Evolutionary conservation across 2,888 invertebrate species (phyloP).

Genomic region (Xestia c-nigrum): DNA sequence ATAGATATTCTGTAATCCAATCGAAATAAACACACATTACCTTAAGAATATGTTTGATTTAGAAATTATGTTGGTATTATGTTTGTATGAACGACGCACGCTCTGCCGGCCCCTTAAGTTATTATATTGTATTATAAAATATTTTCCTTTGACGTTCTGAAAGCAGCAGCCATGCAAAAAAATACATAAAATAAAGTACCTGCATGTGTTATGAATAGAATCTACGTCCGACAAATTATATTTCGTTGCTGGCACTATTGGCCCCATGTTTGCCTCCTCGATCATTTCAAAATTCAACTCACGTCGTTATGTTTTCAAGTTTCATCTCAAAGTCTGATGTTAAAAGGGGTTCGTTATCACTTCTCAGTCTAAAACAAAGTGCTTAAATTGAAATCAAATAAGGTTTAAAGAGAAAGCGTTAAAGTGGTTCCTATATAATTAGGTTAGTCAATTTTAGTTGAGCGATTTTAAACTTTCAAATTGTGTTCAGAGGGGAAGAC

Average conservation of each 20-base stretch:
- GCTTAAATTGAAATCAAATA: constrained; percentile 20
- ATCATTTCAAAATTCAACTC: constrained; percentile 3
- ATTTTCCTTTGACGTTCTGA: neutral
- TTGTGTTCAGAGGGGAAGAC: neutral
- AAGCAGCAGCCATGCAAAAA: neutral
- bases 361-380: constrained; percentile 14
- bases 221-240: neutral
- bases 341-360: neutral
- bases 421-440: constrained; percentile 14
- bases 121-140: too few relatives aligned
- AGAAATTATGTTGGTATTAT: too few relatives aligned
- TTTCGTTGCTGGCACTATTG: neutral
- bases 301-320: constrained; percentile 1
- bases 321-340: neutral
- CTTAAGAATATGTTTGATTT: too few relatives aligned
- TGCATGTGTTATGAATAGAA: neutral
- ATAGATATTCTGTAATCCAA: too few relatives aligned
- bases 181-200: neutral
- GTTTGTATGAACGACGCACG: too few relatives aligned
- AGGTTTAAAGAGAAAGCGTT: constrained; percentile 3
- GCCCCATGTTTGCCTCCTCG: neutral
- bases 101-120: too few relatives aligned
- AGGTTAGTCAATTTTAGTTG: constrained; percentile 11
- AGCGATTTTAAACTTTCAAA: constrained; percentile 7
- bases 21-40: too few relatives aligned